Evolutionary conservation across 2,113 vertebrate species (phyloP).

Genomic region (Elanoides forficatus): DNA sequence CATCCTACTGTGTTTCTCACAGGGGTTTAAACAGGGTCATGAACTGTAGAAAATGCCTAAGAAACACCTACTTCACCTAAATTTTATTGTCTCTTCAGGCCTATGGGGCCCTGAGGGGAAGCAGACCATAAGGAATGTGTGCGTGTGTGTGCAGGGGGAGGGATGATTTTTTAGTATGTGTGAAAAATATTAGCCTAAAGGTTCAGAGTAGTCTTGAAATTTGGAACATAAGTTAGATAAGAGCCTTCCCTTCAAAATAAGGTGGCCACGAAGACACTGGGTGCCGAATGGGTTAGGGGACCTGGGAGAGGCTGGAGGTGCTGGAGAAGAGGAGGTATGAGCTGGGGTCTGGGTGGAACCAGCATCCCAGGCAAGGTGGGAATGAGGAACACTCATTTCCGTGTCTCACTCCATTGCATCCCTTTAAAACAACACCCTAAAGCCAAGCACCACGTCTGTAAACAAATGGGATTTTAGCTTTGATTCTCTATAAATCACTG

Average conservation of each 20-base stretch:
- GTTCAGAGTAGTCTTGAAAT: not conserved
- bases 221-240: not conserved
- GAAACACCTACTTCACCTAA: not conserved
- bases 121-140: not conserved
- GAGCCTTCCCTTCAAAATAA: not conserved
- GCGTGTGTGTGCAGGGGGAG: not conserved
- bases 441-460: not conserved
- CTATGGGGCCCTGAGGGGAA: not conserved
- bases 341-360: not conserved
- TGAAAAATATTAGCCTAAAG: not conserved
- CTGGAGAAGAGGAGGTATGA: not conserved
- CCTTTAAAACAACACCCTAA: not conserved
- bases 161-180: not conserved
- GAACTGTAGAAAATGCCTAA: not conserved
- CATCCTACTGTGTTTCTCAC: not conserved
- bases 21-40: not conserved
- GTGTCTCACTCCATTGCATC: not conserved
- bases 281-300: not conserved
- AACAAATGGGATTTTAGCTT: not conserved
- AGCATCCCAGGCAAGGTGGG: not conserved
- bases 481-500: not conserved
- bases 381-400: fast-evolving
- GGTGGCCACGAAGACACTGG: not conserved
- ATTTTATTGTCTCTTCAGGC: not conserved
- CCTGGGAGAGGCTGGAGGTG: not conserved